These are phyloP conservation scores for Linepithema humile DNA, from an alignment of 1,140 invertebrate species.

Conservation along the genomic window DNA sequence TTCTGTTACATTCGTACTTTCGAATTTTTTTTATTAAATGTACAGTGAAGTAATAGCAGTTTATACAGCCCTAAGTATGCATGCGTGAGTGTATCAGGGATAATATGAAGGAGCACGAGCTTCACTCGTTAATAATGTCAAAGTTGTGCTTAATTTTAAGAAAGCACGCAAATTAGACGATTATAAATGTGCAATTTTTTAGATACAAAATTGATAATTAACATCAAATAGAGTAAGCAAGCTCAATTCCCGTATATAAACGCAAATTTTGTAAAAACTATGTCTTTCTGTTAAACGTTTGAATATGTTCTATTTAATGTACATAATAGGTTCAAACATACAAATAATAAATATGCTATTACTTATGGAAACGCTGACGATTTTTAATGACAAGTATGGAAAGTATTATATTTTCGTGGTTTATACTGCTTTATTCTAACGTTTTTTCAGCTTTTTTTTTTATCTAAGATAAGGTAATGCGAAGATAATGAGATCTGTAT, in stretches of 20 bases:
- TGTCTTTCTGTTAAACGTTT: not conserved
- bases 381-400: not conserved
- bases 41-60: constrained; percentile 40
- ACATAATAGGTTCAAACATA: not conserved
- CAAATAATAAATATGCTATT: not conserved
- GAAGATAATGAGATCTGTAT: not conserved
- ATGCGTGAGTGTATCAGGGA: constrained; percentile 29
- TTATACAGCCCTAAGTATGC: constrained; percentile 43
- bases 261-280: constrained; percentile 1
- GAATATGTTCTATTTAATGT: not conserved
- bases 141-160: constrained; percentile 6
- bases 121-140: constrained; percentile 2
- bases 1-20: constrained; percentile 22
- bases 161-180: constrained; percentile 1
- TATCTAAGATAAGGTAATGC: not conserved
- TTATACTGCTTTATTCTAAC: not conserved
- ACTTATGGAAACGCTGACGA: not conserved
- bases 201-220: not conserved
- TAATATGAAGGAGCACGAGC: constrained; percentile 50
- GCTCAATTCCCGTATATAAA: not conserved
- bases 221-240: too few species aligned
- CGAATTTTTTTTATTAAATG: constrained; percentile 48
- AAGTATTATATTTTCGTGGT: not conserved
- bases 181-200: too few species aligned
- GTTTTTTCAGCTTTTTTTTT: constrained; percentile 7